Evolutionary conservation across 2,797 vertebrate species (phyloP), one percentile per base, ranked within the genome.

Genomic region (Sebastes minor): DNA sequence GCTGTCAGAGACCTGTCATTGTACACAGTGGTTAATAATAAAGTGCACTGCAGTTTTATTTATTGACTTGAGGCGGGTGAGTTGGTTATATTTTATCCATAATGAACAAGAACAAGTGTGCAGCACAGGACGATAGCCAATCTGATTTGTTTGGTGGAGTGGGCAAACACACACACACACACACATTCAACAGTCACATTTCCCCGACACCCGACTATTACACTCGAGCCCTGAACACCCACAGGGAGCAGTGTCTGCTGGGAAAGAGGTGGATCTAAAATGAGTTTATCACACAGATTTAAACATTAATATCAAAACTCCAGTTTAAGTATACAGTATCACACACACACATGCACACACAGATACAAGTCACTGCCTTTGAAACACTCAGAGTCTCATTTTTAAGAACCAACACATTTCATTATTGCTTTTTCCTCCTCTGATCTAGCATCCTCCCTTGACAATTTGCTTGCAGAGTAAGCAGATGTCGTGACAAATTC

Each of bases 221-320:
- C 30, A 85, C 22, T 62, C 9, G 16, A 62, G 57, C 42, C 25
- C 11, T 49, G 38, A 73, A 72, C 66, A 63, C 49, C 71, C 80
- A 57, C 56, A 61, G 67, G 76, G 87, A 86, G 67, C 42, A 42
- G 59, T n/a, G 78, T 74, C 76, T 77, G 57, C 64, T 80, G 77
- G 71, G 69, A 83, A 81, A 69, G 27, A 70, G 60, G 84, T 55
- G 8, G 61, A 69, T 80, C 75, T 67, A 46, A 79, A 82, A 71
- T 63, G 67, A 82, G 57, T 22, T 81, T 75, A 79, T 85, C 79
- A 82, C 53, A 74, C 28, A 71, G 11, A 76, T 75, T 86, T 74
- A 86, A 86, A 88, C 61, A 87, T 71, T 78, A 35, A 65, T 78
- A 84, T 86, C 77, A 85, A 89, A 81, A 57, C 56, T 63, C 80